These are phyloP conservation scores for Hipparchia semele DNA, from an alignment of 2,888 invertebrate species.

Conservation along the genomic window DNA sequence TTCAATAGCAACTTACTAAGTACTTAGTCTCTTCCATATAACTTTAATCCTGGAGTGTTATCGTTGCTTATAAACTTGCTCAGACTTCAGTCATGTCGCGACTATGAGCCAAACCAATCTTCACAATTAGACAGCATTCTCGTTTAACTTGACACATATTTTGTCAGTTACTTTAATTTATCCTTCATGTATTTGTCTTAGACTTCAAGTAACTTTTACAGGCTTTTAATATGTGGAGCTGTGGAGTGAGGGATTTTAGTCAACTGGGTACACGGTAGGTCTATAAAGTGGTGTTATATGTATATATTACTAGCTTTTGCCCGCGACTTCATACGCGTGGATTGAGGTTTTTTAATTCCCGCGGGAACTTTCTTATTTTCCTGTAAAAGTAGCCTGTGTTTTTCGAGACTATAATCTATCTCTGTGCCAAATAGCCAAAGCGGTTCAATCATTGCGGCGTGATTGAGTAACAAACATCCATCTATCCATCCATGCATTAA, in stretches of 20 bases:
- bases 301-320: no score
- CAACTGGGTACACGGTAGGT: background rate
- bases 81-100: constrained; percentile 51
- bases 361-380: no score
- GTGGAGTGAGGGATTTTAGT: background rate
- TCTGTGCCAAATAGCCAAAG: no score
- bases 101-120: constrained; percentile 63
- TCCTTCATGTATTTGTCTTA: background rate
- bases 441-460: no score
- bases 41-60: constrained; percentile 44
- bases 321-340: no score
- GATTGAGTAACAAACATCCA: no score
- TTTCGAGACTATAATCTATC: no score
- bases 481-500: no score
- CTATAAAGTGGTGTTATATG: no score
- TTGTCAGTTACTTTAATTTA: constrained; percentile 28
- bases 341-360: no score
- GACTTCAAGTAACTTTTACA: background rate
- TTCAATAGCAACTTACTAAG: background rate
- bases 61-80: constrained; percentile 57
- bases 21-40: constrained; percentile 37
- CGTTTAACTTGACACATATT: constrained; percentile 31
- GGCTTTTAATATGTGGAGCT: background rate
- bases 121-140: constrained; percentile 57
- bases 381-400: no score